Conservation (phyloP, 1,140 invertebrate genomes). For the Lanistes nyassanus region DNA sequence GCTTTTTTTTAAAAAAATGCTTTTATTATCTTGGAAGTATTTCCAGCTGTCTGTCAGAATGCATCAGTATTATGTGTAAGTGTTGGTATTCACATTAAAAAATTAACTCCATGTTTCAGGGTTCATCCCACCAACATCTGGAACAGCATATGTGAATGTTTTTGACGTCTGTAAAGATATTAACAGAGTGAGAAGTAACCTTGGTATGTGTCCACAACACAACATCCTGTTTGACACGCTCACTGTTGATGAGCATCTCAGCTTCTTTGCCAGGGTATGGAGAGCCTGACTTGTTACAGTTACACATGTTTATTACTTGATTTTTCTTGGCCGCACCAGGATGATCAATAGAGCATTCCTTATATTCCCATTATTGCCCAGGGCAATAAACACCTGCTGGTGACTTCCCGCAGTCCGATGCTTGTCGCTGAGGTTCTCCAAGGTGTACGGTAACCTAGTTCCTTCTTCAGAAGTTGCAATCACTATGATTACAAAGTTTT, state of each 20-base stretch:
- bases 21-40: background rate
- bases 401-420: no score
- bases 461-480: no score
- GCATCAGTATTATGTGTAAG: background rate
- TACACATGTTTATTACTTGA: background rate
- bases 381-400: no score
- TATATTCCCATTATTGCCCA: no score
- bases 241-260: constrained; percentile 88
- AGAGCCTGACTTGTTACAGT: no score
- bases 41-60: background rate
- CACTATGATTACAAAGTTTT: no score
- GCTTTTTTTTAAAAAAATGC: background rate
- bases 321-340: no score
- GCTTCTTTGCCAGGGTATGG: constrained; percentile 77
- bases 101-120: constrained; percentile 28
- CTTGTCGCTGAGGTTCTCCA: no score
- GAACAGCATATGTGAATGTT: constrained; percentile 76
- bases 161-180: constrained; percentile 71
- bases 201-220: constrained; percentile 93
- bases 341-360: no score
- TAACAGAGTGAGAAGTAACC: constrained; percentile 72
- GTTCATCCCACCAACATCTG: constrained; percentile 67
- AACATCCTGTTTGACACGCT: constrained; percentile 91
- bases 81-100: background rate
- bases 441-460: no score